Conservation (phyloP, 2,113 vertebrate species). For the Petrocephalus microphthalmus region DNA sequence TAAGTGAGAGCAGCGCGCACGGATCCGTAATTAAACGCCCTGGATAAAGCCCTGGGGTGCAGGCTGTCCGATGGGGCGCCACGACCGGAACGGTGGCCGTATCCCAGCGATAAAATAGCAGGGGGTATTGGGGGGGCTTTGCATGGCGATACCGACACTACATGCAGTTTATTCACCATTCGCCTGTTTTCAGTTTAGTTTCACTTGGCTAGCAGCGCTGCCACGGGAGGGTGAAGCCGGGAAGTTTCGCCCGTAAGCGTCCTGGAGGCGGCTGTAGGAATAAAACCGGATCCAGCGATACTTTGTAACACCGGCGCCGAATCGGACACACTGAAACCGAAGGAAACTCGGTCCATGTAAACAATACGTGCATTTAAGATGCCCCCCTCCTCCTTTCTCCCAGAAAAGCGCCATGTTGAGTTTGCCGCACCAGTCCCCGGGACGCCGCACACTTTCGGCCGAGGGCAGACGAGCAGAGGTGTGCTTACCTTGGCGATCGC, state of each 20-base stretch:
- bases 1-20: background rate
- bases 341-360: background rate
- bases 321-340: background rate
- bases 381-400: conserved; percentile 26
- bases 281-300: background rate
- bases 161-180: background rate
- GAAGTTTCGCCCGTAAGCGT: background rate
- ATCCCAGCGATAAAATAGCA: background rate
- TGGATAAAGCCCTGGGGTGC: background rate
- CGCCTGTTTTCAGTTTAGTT: background rate
- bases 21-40: background rate
- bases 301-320: background rate
- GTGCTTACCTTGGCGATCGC: conserved; percentile 86
- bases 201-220: background rate
- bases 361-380: background rate
- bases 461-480: background rate
- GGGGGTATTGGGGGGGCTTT: background rate
- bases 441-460: conserved; percentile 20
- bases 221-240: background rate
- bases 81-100: background rate
- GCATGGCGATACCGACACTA: background rate
- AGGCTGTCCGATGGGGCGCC: background rate
- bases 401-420: conserved; percentile 62
- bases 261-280: background rate
- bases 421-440: conserved; percentile 25